Evolutionary conservation across 2,113 vertebrate species (phyloP), one percentile per base, ranked within the genome.

Genomic region (Muntiacus muntjak): DNA sequence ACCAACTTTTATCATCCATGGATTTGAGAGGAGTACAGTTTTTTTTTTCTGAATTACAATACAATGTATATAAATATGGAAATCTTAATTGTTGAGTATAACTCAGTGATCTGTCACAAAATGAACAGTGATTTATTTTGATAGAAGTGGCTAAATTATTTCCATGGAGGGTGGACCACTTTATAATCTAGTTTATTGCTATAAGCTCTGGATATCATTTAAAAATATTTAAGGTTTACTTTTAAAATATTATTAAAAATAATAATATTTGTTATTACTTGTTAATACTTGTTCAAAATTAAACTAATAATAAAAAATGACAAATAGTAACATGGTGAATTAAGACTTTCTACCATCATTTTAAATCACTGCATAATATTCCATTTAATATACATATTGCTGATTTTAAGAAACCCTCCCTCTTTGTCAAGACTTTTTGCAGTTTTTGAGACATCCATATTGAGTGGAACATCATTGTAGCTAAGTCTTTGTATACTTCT

Each of bases 181-280:
- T 62, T 92, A 58, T 84, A 76, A 71, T 86, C 36, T 12, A 23
- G 19, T n/a, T 47, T 74, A 60, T 36, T 83, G 11, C 30, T 26
- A 11, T 84, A 85, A 84, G 33, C 13, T 33, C 33, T 92, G 54
- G 28, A 45, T 82, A 89, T 36, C 17, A 47, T 79, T 93, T 88
- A 2, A 52, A 94, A 67, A 78, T 90, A 13, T 90, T 79, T 52
- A 89, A 76, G 26, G 15, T 57, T 94, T 89, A 76, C 88, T 92
- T 87, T 92, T 21, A 87, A 94, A 87, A 40, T 96, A 28, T 90
- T 92, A 62, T 55, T 52, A 11, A 90, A 90, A 87, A 67, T 87
- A 94, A 50, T 50, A 50, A 50, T 50, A 50, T 50, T 50, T 50
- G 47, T 50, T 50, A 50, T 50, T 50, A 50, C 47, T 50, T 50